These are phyloP conservation scores for Epirrhoe tristata DNA, from an alignment of 2,888 invertebrate species.

Conservation along the genomic window DNA sequence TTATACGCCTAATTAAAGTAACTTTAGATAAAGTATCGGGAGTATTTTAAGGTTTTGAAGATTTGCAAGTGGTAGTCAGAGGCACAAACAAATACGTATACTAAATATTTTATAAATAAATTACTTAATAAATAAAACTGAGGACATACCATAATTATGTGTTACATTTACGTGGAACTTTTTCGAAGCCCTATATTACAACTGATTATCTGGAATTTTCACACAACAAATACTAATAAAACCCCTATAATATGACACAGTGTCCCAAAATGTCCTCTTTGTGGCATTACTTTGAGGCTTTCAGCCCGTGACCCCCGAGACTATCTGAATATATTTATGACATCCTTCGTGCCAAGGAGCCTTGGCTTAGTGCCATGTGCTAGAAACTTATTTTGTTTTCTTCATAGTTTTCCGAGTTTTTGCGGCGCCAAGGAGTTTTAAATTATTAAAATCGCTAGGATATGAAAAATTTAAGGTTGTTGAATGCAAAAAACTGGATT, in stretches of 20 bases:
- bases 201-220: not conserved
- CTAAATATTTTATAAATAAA: no score
- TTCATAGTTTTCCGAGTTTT: constrained; percentile 6
- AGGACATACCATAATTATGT: no score
- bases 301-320: constrained; percentile 18
- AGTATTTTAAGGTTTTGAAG: no score
- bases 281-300: constrained; percentile 13
- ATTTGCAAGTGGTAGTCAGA: no score
- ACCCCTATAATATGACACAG: constrained; percentile 7
- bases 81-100: no score
- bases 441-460: constrained; percentile 7
- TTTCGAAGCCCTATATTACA: no score
- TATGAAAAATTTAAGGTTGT: not conserved
- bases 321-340: constrained; percentile 29
- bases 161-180: no score
- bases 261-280: constrained; percentile 15
- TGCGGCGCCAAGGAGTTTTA: constrained; percentile 22
- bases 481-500: no score
- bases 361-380: constrained; percentile 28
- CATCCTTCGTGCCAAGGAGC: constrained; percentile 28
- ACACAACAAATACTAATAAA: constrained; percentile 9
- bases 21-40: no score
- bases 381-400: constrained; percentile 17
- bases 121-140: no score
- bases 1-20: no score